A percentile compares a stretch with the other conserved stretches of the same genome.
Evolutionary conservation across 2,888 invertebrate genomes (phyloP).

Genomic region (Drosophila tanythrix): DNA sequence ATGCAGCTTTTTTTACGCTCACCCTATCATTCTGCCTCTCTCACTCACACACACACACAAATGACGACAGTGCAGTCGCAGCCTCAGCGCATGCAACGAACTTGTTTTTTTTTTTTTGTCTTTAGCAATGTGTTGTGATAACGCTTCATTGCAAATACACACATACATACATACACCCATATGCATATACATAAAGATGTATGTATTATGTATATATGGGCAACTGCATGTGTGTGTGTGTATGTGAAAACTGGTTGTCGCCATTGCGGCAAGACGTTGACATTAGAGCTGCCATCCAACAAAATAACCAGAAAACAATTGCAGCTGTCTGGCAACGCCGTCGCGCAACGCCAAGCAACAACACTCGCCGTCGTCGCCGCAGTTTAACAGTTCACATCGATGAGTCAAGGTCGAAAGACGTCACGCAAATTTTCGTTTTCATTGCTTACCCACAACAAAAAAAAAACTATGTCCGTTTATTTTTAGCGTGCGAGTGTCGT

Average conservation of each 20-base stretch:
- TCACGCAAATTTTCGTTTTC: slow-evolving; percentile 84
- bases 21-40: slow-evolving; percentile 23
- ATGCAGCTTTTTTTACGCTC: slow-evolving; percentile 20
- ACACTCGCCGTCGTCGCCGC: slow-evolving; percentile 58
- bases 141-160: slow-evolving; percentile 45
- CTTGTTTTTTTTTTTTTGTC: slow-evolving; percentile 27
- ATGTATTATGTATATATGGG: slow-evolving; percentile 3
- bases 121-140: slow-evolving; percentile 54
- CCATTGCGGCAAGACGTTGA: slow-evolving; percentile 51
- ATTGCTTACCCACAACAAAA: slow-evolving; percentile 75
- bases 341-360: slow-evolving; percentile 50
- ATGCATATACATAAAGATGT: slow-evolving; percentile 2
- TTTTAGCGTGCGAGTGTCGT: slow-evolving; percentile 58
- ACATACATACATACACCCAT: slow-evolving; percentile 1
- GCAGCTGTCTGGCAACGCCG: slow-evolving; percentile 61
- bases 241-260: slow-evolving; percentile 58
- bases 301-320: slow-evolving; percentile 30
- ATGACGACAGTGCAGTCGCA: slow-evolving; percentile 16
- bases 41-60: slow-evolving; percentile 17
- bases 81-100: slow-evolving; percentile 29
- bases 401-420: slow-evolving; percentile 85
- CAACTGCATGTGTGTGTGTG: slow-evolving; percentile 3
- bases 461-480: slow-evolving; percentile 58
- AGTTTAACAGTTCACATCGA: slow-evolving; percentile 84
- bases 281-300: slow-evolving; percentile 58